Percentiles rank a stretch among this genome's conserved stretches.
These are phyloP conservation scores for Yponomeuta evonymella DNA, from an alignment of 2,888 invertebrate species.

Conservation along the genomic window DNA sequence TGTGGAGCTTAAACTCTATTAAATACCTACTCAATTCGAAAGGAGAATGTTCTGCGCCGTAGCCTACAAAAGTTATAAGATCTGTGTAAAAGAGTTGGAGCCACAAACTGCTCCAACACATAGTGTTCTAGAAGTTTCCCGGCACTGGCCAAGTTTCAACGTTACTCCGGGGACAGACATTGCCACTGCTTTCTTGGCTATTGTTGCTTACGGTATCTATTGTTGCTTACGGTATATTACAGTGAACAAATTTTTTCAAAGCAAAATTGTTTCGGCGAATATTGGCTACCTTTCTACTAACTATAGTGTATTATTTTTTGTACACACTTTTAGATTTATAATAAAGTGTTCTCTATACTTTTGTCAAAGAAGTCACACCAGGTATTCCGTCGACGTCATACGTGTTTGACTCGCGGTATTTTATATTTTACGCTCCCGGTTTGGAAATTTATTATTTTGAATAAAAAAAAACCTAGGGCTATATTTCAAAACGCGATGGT, in stretches of 20 bases:
- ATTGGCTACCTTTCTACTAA: too few relatives aligned
- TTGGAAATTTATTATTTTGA: neutral
- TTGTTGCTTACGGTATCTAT: neutral
- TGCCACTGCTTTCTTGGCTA: neutral
- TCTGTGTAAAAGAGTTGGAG: constrained; percentile 1
- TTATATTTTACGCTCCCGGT: neutral
- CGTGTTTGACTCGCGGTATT: constrained; percentile 20
- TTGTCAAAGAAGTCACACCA: neutral
- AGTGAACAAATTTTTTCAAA: neutral
- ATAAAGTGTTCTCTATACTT: too few relatives aligned
- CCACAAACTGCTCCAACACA: neutral
- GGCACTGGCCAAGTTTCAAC: neutral
- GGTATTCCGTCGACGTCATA: neutral
- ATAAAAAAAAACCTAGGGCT: constrained; percentile 4
- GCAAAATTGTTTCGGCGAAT: neutral
- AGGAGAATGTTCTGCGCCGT: neutral
- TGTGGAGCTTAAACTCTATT: too few relatives aligned
- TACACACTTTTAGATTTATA: too few relatives aligned
- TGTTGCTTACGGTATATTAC: neutral
- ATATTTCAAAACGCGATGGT: constrained; percentile 7
- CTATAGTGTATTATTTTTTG: too few relatives aligned
- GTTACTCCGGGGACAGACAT: neutral
- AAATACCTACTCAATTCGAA: neutral
- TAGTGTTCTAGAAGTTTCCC: neutral
- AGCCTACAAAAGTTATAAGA: neutral